Percentiles rank a stretch among this genome's conserved stretches.
phyloP scores from a whole-genome alignment of 1,140 invertebrate species.

The Drosophila pectinifera region DNA sequence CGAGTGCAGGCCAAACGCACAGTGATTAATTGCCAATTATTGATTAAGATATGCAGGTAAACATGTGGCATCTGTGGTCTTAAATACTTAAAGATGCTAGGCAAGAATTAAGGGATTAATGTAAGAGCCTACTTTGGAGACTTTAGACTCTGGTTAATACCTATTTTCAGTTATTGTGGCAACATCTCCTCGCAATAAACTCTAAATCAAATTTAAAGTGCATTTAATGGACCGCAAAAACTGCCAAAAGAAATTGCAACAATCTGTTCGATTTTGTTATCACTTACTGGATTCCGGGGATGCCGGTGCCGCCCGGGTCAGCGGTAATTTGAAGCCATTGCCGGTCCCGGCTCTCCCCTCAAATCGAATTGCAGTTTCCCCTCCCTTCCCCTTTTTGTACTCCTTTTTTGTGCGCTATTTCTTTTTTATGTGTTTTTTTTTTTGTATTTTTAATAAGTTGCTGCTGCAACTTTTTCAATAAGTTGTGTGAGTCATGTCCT shows the following conservation, averaged over 20 bases:
- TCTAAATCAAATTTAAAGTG: background rate
- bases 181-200: no score
- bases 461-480: slow-evolving; percentile 76
- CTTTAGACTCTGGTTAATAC: no score
- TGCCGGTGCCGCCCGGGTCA: slow-evolving; percentile 14
- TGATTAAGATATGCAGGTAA: slow-evolving; percentile 28
- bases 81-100: background rate
- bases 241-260: background rate
- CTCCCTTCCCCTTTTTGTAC: background rate
- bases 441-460: slow-evolving; percentile 50
- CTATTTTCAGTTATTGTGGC: background rate
- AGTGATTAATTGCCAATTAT: slow-evolving; percentile 31
- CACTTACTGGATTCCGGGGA: background rate
- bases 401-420: background rate
- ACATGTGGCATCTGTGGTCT: background rate
- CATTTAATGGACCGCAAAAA: background rate
- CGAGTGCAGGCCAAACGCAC: slow-evolving; percentile 4
- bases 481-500: slow-evolving; percentile 63
- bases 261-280: slow-evolving; percentile 26
- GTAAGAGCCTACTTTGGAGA: no score
- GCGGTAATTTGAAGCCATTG: slow-evolving; percentile 40
- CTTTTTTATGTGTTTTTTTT: background rate
- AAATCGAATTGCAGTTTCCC: slow-evolving; percentile 13
- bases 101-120: no score
- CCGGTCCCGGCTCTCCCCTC: background rate